Base-by-base conservation (phyloP, 2,888 invertebrate species). In the Liodrosophila aerea region DNA sequence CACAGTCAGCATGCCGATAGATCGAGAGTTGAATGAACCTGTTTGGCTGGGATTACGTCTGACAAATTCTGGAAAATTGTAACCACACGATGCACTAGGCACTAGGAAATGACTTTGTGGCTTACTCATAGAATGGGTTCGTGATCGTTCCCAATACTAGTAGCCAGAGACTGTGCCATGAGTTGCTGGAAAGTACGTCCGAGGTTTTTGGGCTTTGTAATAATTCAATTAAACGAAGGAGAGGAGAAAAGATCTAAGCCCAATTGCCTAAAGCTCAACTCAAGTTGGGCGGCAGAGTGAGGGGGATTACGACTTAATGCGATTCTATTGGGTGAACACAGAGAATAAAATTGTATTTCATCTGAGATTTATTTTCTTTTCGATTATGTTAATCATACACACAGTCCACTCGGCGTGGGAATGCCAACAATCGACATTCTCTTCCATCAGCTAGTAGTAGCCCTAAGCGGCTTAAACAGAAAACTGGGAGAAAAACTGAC, bases 21-120 rank as follows among this genome's bases (percentile, higher is more conserved):
- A 40, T 16, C 13, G 7, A 60, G 61, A 71, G 76, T 76, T 76
- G 76, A 76, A 76, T 59, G 80, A 76, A 76, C 76, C 70, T 52
- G 60, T 60, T 40, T 8, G 13, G 16, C 39, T 22, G 9, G 11
- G 13, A 9, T 22, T 43, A 30, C 22, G 54, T 22, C 67, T 45
- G 56, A 61, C 47, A 41, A 51, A 49, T 67, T 57, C 31, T 12
- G 22, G 46, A 8, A 40, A 43, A 62, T 57, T 57, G 31, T 50
- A 53, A 30, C 51, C 56, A 18, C 61, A 67, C 49, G 69, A 50
- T 63, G 63, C 64, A 63, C 37, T 58, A 36, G 70, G 63, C 64
- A 63, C 37, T 58, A 36, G 70, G 61, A 70, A 69, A 64, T 70
- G 50, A 44, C 39, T 60, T 61, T 70, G 70, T 51, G 69, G 57